Conservation (phyloP, 2,797 vertebrate species). For the Leucoraja ocellata region DNA sequence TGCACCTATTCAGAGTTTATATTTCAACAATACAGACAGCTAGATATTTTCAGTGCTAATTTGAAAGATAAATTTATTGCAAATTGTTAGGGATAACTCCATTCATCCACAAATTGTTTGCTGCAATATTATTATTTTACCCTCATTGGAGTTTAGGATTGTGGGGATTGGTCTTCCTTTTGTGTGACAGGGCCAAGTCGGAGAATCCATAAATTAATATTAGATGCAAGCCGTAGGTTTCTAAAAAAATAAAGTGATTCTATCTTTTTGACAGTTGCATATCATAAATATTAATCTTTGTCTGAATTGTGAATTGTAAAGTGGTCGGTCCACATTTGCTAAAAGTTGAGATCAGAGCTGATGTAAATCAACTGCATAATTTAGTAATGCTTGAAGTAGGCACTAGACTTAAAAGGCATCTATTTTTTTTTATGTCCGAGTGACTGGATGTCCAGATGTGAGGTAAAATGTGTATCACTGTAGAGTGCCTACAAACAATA, state of each 20-base stretch:
- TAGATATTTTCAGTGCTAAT: not conserved
- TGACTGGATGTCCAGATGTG: not conserved
- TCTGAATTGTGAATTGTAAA: not conserved
- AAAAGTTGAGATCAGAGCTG: too few relatives aligned
- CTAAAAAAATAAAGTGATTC: not conserved
- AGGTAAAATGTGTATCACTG: not conserved
- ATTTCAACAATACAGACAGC: not conserved
- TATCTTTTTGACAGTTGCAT: not conserved
- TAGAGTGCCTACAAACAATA: not conserved
- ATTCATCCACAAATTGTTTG: conserved; percentile 45
- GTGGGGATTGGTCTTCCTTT: not conserved
- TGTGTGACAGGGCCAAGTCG: not conserved
- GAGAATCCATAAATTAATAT: not conserved
- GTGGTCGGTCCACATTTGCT: not conserved
- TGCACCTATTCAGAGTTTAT: not conserved
- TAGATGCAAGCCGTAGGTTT: not conserved
- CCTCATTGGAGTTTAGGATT: not conserved
- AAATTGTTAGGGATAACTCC: not conserved
- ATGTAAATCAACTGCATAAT: too few relatives aligned
- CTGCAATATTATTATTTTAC: conserved; percentile 29
- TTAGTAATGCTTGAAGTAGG: not conserved
- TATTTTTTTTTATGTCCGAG: not conserved
- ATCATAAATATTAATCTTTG: not conserved
- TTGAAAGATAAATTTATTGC: not conserved
- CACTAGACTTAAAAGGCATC: not conserved